Percentiles rank a stretch among this genome's conserved stretches.
Conservation (phyloP, 1,140 invertebrate genomes). For the Panulirus ornatus region DNA sequence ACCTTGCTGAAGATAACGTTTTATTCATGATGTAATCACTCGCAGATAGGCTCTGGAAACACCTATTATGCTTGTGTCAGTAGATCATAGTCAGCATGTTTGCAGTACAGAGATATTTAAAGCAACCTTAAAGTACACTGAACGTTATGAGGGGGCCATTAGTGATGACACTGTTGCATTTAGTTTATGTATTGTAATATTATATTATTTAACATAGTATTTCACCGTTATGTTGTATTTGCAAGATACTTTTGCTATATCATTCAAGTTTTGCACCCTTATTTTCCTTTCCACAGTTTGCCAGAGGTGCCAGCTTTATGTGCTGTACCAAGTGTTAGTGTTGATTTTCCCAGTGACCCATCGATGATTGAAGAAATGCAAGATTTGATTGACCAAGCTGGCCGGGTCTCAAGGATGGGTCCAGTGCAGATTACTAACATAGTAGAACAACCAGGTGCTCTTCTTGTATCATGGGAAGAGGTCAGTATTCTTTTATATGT, state of each 20-base stretch:
- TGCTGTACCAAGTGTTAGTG: slow-evolving; percentile 62
- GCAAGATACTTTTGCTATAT: background rate
- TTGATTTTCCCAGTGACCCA: slow-evolving; percentile 58
- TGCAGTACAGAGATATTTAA: no score
- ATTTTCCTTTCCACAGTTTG: slow-evolving; percentile 17
- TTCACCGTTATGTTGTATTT: background rate
- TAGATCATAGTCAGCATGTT: no score
- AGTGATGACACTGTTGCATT: no score
- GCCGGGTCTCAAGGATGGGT: slow-evolving; percentile 57
- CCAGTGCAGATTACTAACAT: slow-evolving; percentile 67
- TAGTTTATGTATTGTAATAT: no score
- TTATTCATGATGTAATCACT: no score
- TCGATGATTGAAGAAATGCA: slow-evolving; percentile 54
- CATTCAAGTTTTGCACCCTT: background rate
- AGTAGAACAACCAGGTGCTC: slow-evolving; percentile 60
- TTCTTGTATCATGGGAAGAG: slow-evolving; percentile 62
- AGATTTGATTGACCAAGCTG: slow-evolving; percentile 42
- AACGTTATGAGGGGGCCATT: no score
- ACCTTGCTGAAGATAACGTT: no score
- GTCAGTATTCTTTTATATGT: slow-evolving; percentile 29
- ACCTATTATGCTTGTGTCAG: no score
- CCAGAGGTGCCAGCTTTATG: slow-evolving; percentile 66
- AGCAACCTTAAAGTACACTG: no score
- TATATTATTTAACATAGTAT: background rate
- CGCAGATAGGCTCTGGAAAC: no score